Evolutionary conservation across 2,888 invertebrate species (phyloP).

Genomic region (Cryptocheilus praepositus): DNA sequence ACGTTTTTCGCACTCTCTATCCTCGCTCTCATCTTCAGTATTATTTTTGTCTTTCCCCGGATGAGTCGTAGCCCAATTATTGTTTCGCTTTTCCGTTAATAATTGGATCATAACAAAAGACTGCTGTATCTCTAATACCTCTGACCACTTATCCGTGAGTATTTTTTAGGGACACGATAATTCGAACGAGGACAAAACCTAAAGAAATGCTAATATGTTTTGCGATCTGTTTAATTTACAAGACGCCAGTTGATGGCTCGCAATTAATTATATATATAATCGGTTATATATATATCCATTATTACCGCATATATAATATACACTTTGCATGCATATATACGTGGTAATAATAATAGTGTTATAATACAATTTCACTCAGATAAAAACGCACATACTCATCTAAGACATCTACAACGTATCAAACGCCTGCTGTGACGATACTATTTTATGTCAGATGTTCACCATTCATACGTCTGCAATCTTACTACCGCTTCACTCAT

Average conservation of each 20-base stretch:
- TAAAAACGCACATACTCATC: slow-evolving; percentile 71
- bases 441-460: slow-evolving; percentile 63
- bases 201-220: slow-evolving; percentile 51
- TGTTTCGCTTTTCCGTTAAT: background rate
- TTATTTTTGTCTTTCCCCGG: too few species aligned
- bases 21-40: too few species aligned
- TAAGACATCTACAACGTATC: slow-evolving; percentile 63
- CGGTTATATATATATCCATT: slow-evolving; percentile 26
- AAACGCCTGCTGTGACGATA: slow-evolving; percentile 66
- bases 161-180: slow-evolving; percentile 33
- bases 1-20: too few species aligned
- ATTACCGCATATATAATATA: slow-evolving; percentile 36
- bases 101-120: slow-evolving; percentile 34
- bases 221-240: slow-evolving; percentile 64
- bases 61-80: too few species aligned
- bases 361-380: slow-evolving; percentile 68
- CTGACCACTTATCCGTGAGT: slow-evolving; percentile 23
- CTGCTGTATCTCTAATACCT: slow-evolving; percentile 29
- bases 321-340: too few species aligned
- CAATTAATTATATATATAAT: slow-evolving; percentile 48
- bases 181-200: slow-evolving; percentile 43
- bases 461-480: background rate
- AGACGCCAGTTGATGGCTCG: slow-evolving; percentile 58
- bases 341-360: slow-evolving; percentile 62
- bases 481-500: too few species aligned